These are phyloP conservation scores for Brachypteracias leptosomus DNA, from an alignment of 2,113 vertebrate species.

Conservation along the genomic window DNA sequence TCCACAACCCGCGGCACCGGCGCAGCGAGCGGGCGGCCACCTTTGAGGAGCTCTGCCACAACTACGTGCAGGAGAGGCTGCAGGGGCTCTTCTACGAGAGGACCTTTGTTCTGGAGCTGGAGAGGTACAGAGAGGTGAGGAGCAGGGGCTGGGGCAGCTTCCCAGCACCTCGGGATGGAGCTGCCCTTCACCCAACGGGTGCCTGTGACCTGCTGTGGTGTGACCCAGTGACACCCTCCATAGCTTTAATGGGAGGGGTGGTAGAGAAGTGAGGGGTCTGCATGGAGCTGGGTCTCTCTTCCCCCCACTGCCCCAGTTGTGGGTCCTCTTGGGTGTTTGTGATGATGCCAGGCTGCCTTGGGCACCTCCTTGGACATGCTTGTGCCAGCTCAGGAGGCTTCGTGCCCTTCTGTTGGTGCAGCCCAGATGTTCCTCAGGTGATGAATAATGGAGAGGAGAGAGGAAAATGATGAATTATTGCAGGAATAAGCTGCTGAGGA, in stretches of 20 bases:
- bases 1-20: slow-evolving; percentile 85
- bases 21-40: slow-evolving; percentile 80
- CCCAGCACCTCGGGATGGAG: neutral
- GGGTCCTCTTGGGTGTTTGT: neutral
- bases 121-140: slow-evolving; percentile 83
- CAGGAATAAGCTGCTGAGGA: neutral
- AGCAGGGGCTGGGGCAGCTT: neutral
- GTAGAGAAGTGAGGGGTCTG: neutral
- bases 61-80: slow-evolving; percentile 90
- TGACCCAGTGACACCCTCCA: neutral
- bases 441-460: neutral
- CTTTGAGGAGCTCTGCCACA: slow-evolving; percentile 91
- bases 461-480: neutral
- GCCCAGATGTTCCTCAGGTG: neutral
- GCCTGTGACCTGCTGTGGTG: rapidly evolving
- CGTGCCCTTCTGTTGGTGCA: neutral
- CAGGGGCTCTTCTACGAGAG: slow-evolving; percentile 84
- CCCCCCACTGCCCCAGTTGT: rapidly evolving
- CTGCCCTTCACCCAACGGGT: rapidly evolving
- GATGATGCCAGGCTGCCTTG: neutral
- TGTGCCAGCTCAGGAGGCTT: neutral
- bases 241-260: neutral
- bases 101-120: slow-evolving; percentile 78
- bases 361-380: too few species aligned
- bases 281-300: rapidly evolving